Percentiles rank a stretch among this genome's conserved stretches.
phyloP scores from a whole-genome alignment of 2,888 invertebrate species.

The Carcina quercana region DNA sequence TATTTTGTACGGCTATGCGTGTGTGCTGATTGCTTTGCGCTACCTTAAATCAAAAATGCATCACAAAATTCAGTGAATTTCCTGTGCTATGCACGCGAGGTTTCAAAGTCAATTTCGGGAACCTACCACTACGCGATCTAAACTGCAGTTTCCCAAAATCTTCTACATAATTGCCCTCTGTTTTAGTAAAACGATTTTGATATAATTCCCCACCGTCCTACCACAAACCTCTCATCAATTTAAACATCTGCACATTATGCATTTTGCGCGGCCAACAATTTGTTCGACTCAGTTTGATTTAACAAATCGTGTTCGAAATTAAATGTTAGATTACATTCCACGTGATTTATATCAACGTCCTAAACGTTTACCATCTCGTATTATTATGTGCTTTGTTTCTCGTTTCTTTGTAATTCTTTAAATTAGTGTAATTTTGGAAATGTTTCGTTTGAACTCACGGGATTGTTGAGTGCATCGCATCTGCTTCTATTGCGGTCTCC shows the following conservation, averaged over 20 bases:
- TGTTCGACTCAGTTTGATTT: conserved; percentile 52
- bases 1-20: too few relatives aligned
- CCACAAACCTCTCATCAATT: conserved; percentile 56
- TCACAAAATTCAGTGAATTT: conserved; percentile 3
- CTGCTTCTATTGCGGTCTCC: conserved; percentile 27
- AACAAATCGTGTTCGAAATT: conserved; percentile 39
- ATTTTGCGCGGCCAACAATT: conserved; percentile 59
- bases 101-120: conserved; percentile 10
- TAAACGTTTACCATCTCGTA: conserved; percentile 25
- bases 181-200: conserved; percentile 59
- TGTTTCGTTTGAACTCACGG: neutral
- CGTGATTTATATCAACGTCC: conserved; percentile 36
- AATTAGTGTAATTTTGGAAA: conserved; percentile 1
- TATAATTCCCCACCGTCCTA: conserved; percentile 51
- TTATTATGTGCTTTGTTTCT: conserved; percentile 8
- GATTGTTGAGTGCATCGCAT: too few relatives aligned
- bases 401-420: conserved; percentile 3
- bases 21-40: neutral
- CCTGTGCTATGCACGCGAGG: conserved; percentile 18
- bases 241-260: conserved; percentile 64
- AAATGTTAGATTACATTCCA: conserved; percentile 38
- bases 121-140: conserved; percentile 14
- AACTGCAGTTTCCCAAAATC: conserved; percentile 47
- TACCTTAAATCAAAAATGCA: conserved; percentile 1
- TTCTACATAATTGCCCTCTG: conserved; percentile 38